Evolutionary conservation across 1,140 invertebrate genomes (phyloP), one percentile per base, ranked within the genome.

Genomic region (Schlechtendalia chinensis): DNA sequence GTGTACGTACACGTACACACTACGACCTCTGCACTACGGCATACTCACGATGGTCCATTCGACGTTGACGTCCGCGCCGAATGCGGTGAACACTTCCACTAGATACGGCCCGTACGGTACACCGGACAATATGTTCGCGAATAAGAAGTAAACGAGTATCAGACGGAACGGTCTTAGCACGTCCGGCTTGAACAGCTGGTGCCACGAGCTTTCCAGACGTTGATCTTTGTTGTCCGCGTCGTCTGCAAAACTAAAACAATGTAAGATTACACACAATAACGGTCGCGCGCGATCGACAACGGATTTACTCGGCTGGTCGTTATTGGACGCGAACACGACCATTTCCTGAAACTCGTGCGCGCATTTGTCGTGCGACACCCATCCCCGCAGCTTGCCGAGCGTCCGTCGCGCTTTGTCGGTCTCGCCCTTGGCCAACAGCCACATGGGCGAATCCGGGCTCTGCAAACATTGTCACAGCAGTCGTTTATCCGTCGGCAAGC

Each of bases 401-500:
- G 87, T 85, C 69, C 86, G 85, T 27, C 87, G 82, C 1, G 89
- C 88, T 39, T 89, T 87, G 17, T 87, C 85, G 47, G 86, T 85
- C 77, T 86, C 84, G 12, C 88, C 87, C 83, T 87, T 87, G 19
- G 86, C 86, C 59, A 89, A 82, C 6, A 90, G 84, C 90, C 90
- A 92, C 12, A 90, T 86, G 47, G 91, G 91, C 5, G 90, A 90
- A 85, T 92, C 91, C 11, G 91, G 91, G 8, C 91, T 85, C 88
- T 89, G 72, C 19, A 58, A 0, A n/a, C n/a, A n/a, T n/a, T n/a
- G n/a, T n/a, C n/a, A n/a, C n/a, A n/a, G n/a, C n/a, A 5, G n/a
- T 50, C 12, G 17, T 56, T n/a, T 61, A 17, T 29, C 16, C 27
- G 32, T 29, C 24, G 58, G n/a, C n/a, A n/a, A n/a, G n/a, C n/a